Evolutionary conservation across 2,797 vertebrate genomes (phyloP).

Genomic region (Sternarchorhynchus goeldii): DNA sequence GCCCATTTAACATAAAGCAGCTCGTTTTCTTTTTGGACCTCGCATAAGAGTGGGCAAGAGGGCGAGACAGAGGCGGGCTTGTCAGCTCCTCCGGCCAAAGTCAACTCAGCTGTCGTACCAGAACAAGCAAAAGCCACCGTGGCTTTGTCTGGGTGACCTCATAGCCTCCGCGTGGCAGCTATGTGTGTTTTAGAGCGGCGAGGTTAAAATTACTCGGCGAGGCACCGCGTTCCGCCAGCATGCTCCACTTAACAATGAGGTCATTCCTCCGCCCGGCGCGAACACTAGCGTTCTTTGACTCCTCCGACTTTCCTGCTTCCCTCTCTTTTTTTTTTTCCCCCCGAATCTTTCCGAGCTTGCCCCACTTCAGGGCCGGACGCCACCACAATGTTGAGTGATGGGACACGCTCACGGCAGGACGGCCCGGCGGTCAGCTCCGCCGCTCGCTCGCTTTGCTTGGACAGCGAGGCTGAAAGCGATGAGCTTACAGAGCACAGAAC

Average conservation of each 20-base stretch:
- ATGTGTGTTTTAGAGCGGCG: slow-evolving; percentile 48
- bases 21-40: too few species aligned
- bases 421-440: slow-evolving; percentile 25
- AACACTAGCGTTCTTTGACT: slow-evolving; percentile 35
- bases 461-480: slow-evolving; percentile 21
- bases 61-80: too few species aligned
- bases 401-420: slow-evolving; percentile 2
- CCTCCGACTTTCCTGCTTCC: slow-evolving; percentile 24
- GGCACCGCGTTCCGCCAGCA: slow-evolving; percentile 50
- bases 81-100: slow-evolving; percentile 2
- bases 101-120: neutral
- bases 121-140: slow-evolving; percentile 16
- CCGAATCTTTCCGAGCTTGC: neutral
- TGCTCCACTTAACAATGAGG: slow-evolving; percentile 54
- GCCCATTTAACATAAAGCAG: too few species aligned
- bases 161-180: slow-evolving; percentile 49
- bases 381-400: slow-evolving; percentile 29
- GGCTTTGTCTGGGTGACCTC: slow-evolving; percentile 49
- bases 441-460: slow-evolving; percentile 42
- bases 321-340: neutral
- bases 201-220: slow-evolving; percentile 54
- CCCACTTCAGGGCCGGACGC: slow-evolving; percentile 20
- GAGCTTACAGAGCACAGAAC: slow-evolving; percentile 28
- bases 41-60: too few species aligned
- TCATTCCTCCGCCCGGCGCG: slow-evolving; percentile 45